Evolutionary conservation across 1,140 invertebrate species (phyloP), one percentile per base, ranked within the genome.

Genomic region (Eueides isabella): DNA sequence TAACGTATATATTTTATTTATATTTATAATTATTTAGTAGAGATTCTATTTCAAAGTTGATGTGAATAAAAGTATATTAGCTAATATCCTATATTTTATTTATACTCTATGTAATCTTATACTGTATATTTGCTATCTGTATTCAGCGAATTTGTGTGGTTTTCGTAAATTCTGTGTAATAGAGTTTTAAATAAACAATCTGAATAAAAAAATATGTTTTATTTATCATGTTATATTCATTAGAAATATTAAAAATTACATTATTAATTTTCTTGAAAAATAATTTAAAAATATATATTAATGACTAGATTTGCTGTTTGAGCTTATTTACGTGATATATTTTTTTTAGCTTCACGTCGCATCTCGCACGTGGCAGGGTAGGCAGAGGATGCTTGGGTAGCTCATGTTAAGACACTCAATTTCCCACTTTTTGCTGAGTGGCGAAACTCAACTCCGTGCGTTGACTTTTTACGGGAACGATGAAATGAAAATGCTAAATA

Each of bases 101-200:
- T 19, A 35, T 64, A 75, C 33, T 16, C 61, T 78, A 76, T 71
- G 35, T 71, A 71, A 64, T 48, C 48, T 67, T 63, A 71, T 74
- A 75, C 74, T 80, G 72, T 80, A 80, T 76, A 79, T 73, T 81
- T 75, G 74, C 67, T 75, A 73, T 69, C 29, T 71, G 61, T 77
- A 76, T 75, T 76, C 70, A 70, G 61, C 61, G 62, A 61, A 71
- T 74, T 75, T 62, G 67, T 74, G 73, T 69, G 67, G 23, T 82
- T 76, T 85, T 81, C 81, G 73, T 85, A 81, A 80, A 81, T 70
- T 85, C 65, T 84, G 80, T 86, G 84, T 85, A 84, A 80, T 84
- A 86, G 84, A 70, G 71, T 88, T 87, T 85, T 72, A 85, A 88
- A 86, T 85, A 87, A 87, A 90, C 68, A 68, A 79, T 55, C 48